Percentiles rank a stretch among this genome's conserved stretches.
These are phyloP conservation scores for Drosophila yakuba DNA, from an alignment of 1,140 invertebrate species.

Conservation along the genomic window DNA sequence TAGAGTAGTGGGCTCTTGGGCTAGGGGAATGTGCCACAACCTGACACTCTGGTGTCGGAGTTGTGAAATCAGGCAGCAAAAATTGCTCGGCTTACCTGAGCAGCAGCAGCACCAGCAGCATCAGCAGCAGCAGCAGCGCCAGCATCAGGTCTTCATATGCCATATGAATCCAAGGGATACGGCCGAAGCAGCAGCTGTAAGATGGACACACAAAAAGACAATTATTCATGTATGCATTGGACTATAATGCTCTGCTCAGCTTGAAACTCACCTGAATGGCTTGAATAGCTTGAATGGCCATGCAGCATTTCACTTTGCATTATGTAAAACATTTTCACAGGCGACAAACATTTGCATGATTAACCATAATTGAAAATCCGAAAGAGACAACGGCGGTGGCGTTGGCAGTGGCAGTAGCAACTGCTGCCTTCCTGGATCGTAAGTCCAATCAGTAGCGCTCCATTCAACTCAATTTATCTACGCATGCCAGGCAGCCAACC, in stretches of 20 bases:
- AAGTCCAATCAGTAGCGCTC: constrained; percentile 67
- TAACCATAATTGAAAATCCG: constrained; percentile 81
- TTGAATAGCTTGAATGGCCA: constrained; percentile 40
- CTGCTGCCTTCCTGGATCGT: constrained; percentile 19
- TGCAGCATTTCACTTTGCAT: constrained; percentile 75
- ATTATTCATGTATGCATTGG: constrained; percentile 78
- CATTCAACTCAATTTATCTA: constrained; percentile 79
- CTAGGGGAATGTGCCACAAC: constrained; percentile 45
- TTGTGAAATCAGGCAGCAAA: constrained; percentile 80
- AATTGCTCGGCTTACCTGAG: constrained; percentile 75
- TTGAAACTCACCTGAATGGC: constrained; percentile 49
- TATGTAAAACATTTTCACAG: constrained; percentile 80
- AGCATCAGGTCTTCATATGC: constrained; percentile 28
- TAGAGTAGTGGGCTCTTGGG: constrained; percentile 1
- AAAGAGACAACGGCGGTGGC: constrained; percentile 34
- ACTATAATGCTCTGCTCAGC: constrained; percentile 32
- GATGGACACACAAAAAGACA: constrained; percentile 63
- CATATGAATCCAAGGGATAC: constrained; percentile 23
- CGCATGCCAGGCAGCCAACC: constrained; percentile 63
- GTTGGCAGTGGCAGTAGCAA: background rate
- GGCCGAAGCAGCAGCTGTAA: constrained; percentile 28
- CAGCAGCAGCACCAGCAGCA: constrained; percentile 16
- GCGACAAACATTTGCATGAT: constrained; percentile 82
- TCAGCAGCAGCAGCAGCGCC: constrained; percentile 4
- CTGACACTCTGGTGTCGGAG: constrained; percentile 49